Conservation (phyloP, 37 sponge, comb jelly and placozoan genomes). For the Dysidea cf. avara region DNA sequence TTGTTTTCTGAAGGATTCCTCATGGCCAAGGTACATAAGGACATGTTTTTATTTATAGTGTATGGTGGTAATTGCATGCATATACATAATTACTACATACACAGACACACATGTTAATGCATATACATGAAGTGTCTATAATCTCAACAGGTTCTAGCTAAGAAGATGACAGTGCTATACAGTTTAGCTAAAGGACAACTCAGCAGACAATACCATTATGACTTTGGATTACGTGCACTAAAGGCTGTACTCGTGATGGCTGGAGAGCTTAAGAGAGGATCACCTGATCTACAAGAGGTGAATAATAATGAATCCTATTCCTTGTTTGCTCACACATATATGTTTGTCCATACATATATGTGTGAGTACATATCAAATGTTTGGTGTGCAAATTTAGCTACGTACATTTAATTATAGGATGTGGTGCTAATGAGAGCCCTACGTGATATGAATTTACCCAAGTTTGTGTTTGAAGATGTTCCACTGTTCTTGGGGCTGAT, state of each 20-base stretch:
- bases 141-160: conserved; percentile 73
- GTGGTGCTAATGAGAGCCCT: conserved; percentile 98
- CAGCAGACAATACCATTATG: conserved; percentile 96
- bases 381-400: too few relatives aligned
- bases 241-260: conserved; percentile 99
- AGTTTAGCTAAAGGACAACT: conserved; percentile 96
- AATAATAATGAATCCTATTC: not conserved
- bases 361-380: not conserved
- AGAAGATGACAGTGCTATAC: conserved; percentile 99
- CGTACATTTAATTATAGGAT: conserved; percentile 52
- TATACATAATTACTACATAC: not conserved
- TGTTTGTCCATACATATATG: not conserved
- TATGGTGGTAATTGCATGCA: not conserved
- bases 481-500: conserved; percentile 98
- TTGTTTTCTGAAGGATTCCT: conserved; percentile 99
- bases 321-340: not conserved
- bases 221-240: conserved; percentile 98
- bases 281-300: conserved; percentile 91
- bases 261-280: conserved; percentile 98
- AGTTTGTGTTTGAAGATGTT: conserved; percentile 99
- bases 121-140: not conserved
- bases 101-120: conserved; percentile 1
- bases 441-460: conserved; percentile 99
- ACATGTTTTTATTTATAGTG: not conserved
- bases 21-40: conserved; percentile 81